These are phyloP conservation scores for Heptranchias perlo DNA, from an alignment of 2,113 vertebrate genomes.

Conservation along the genomic window DNA sequence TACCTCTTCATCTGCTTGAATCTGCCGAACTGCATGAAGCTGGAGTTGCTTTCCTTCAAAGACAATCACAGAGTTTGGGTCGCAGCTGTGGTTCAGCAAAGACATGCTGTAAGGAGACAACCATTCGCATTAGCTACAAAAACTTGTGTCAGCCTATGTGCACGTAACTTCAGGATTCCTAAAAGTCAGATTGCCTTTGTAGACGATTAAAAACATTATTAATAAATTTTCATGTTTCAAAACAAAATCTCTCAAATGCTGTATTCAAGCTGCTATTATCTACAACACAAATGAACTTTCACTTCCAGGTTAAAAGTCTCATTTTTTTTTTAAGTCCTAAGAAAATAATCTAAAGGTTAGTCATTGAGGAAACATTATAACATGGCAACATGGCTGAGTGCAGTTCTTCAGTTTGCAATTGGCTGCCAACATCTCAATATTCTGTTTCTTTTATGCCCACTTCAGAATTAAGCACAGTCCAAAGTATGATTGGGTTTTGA, in stretches of 20 bases:
- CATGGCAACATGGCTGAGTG: neutral
- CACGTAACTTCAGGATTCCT: neutral
- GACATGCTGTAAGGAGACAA: constrained; percentile 69
- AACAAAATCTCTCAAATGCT: neutral
- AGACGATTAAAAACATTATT: neutral
- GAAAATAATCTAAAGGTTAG: neutral
- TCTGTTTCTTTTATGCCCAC: neutral
- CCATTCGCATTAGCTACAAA: neutral
- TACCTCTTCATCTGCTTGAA: constrained; percentile 82
- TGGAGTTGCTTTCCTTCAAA: constrained; percentile 77
- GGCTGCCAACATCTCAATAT: neutral
- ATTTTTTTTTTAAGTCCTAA: neutral
- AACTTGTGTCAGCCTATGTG: neutral
- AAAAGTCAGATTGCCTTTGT: neutral
- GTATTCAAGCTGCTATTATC: neutral
- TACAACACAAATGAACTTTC: neutral
- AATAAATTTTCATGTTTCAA: neutral
- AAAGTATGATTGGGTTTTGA: neutral
- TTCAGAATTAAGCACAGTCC: neutral
- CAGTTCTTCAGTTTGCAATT: neutral
- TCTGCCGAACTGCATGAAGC: constrained; percentile 71
- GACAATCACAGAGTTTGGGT: constrained; percentile 86
- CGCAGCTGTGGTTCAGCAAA: constrained; percentile 90
- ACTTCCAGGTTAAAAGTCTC: neutral
- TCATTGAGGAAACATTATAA: neutral